These are phyloP conservation scores for Lomographa bimaculata DNA, from an alignment of 2,888 invertebrate species.

Conservation along the genomic window DNA sequence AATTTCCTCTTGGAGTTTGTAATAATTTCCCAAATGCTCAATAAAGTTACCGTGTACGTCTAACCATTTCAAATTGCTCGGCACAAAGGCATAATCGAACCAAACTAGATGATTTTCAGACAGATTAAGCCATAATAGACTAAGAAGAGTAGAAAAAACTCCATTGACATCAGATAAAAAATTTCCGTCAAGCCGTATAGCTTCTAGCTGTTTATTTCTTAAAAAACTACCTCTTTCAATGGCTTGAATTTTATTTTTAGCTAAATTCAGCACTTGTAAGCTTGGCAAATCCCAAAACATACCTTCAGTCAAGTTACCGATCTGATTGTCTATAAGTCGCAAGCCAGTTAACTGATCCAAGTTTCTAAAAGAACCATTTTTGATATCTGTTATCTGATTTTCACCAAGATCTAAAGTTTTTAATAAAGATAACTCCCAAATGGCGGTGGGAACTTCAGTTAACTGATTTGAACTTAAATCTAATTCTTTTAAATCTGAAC, in stretches of 20 bases:
- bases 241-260: slow-evolving; percentile 93
- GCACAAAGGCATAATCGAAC: slow-evolving; percentile 97
- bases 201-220: slow-evolving; percentile 91
- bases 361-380: slow-evolving; percentile 93
- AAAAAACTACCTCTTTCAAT: slow-evolving; percentile 93
- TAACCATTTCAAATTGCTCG: slow-evolving; percentile 93
- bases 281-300: slow-evolving; percentile 94
- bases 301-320: slow-evolving; percentile 91
- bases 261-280: slow-evolving; percentile 93
- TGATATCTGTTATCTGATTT: slow-evolving; percentile 93
- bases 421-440: slow-evolving; percentile 91
- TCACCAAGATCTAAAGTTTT: slow-evolving; percentile 96
- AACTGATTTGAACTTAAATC: slow-evolving; percentile 95
- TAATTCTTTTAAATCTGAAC: slow-evolving; percentile 93
- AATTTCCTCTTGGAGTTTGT: slow-evolving; percentile 91
- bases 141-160: slow-evolving; percentile 91
- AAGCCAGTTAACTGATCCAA: slow-evolving; percentile 94
- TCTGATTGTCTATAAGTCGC: slow-evolving; percentile 94
- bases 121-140: slow-evolving; percentile 93
- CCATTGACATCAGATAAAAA: slow-evolving; percentile 95
- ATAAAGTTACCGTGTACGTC: slow-evolving; percentile 96
- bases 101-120: slow-evolving; percentile 95
- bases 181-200: slow-evolving; percentile 94
- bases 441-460: slow-evolving; percentile 90
- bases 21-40: slow-evolving; percentile 93